Percentiles rank a stretch among this genome's conserved stretches.
These are phyloP conservation scores for Dugesia japonica DNA, from an alignment of 2,888 invertebrate species.

Conservation along the genomic window DNA sequence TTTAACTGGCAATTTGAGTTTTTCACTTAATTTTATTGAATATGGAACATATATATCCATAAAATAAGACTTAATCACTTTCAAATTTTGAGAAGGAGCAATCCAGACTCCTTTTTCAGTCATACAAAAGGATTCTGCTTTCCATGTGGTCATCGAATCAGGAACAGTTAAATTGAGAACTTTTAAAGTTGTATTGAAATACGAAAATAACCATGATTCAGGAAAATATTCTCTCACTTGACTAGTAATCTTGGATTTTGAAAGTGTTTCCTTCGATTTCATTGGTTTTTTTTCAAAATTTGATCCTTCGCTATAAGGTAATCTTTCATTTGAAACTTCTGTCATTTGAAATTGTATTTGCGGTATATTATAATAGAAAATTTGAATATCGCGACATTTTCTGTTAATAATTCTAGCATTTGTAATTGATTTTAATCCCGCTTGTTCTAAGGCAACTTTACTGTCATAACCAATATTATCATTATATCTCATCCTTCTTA, in stretches of 20 bases:
- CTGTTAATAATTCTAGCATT: neutral
- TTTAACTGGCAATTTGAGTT: conserved; percentile 22
- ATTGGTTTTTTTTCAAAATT: no score
- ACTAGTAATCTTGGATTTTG: no score
- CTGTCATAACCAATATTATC: neutral
- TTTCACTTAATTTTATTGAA: conserved; percentile 29
- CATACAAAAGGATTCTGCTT: conserved; percentile 22
- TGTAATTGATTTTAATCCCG: neutral
- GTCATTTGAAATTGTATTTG: neutral
- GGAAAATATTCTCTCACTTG: conserved; percentile 23
- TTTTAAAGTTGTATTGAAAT: neutral
- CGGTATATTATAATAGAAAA: neutral
- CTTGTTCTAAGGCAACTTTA: neutral
- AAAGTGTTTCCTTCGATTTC: no score
- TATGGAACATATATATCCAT: conserved; percentile 26
- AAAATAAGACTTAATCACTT: conserved; percentile 22
- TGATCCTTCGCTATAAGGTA: no score
- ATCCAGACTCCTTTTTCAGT: conserved; percentile 26
- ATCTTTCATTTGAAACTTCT: neutral
- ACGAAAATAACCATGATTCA: conserved; percentile 23
- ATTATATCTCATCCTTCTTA: no score
- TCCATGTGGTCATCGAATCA: conserved; percentile 26
- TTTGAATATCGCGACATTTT: neutral
- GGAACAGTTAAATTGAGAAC: neutral
- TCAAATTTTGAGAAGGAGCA: neutral